Conservation (phyloP, 2,888 invertebrate species). For the Sarcophaga rosellei region DNA sequence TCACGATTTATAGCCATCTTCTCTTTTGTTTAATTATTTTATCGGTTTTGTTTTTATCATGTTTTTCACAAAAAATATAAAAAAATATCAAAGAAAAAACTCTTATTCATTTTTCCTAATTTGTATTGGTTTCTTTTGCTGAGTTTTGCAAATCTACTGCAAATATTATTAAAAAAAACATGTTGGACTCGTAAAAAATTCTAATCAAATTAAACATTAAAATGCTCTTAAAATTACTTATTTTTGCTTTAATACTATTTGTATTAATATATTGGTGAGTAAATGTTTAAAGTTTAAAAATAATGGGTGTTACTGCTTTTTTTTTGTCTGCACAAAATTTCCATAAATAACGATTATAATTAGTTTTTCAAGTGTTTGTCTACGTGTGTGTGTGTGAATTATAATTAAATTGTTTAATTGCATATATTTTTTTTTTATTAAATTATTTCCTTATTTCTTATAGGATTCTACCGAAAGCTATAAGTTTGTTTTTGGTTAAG, state of each 20-base stretch:
- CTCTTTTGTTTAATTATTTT: constrained; percentile 40
- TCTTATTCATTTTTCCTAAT: constrained; percentile 23
- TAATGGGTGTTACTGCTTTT: constrained; percentile 37
- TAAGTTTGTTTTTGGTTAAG: constrained; percentile 91
- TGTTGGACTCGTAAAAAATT: constrained; percentile 26
- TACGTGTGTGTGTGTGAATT: constrained; percentile 69
- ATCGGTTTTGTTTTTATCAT: constrained; percentile 56
- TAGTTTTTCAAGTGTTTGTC: neutral
- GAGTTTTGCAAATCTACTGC: constrained; percentile 7
- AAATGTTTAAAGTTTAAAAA: neutral
- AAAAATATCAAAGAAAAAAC: neutral
- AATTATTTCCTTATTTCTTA: constrained; percentile 65
- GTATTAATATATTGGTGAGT: constrained; percentile 78
- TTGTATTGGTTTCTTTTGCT: constrained; percentile 22
- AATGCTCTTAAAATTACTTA: constrained; percentile 76
- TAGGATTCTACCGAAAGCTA: constrained; percentile 89
- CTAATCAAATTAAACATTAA: neutral
- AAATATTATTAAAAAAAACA: constrained; percentile 39
- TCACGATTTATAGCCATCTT: constrained; percentile 12
- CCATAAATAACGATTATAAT: constrained; percentile 18
- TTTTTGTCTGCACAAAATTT: constrained; percentile 10
- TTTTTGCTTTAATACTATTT: constrained; percentile 73
- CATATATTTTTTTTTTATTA: constrained; percentile 72
- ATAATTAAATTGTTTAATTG: constrained; percentile 72
- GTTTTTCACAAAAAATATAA: constrained; percentile 48